Evolutionary conservation across 1,140 invertebrate species (phyloP).

Genomic region (Leptinotarsa defecta): DNA sequence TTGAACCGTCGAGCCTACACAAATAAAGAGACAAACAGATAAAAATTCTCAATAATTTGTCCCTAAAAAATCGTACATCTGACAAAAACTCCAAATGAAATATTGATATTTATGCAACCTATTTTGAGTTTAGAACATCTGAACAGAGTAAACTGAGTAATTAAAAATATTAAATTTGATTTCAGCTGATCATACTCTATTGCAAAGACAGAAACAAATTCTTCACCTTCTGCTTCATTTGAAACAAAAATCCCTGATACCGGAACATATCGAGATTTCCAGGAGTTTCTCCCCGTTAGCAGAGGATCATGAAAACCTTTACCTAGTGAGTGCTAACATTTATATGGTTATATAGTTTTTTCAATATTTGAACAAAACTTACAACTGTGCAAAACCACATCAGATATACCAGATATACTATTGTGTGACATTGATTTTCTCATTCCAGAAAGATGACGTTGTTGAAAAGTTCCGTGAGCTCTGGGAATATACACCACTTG

Average conservation of each 20-base stretch:
- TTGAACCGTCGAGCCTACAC: too few species aligned
- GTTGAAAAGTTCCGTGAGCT: slow-evolving; percentile 62
- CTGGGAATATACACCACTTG: slow-evolving; percentile 57
- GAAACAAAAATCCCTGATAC: slow-evolving; percentile 60
- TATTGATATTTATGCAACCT: neutral
- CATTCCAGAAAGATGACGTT: slow-evolving; percentile 29
- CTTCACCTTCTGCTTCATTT: slow-evolving; percentile 68
- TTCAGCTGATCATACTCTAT: slow-evolving; percentile 51
- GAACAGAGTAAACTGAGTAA: too few species aligned
- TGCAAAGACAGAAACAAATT: slow-evolving; percentile 65
- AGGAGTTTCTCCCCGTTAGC: slow-evolving; percentile 58
- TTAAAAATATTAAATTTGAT: neutral
- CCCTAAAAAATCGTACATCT: neutral
- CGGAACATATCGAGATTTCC: slow-evolving; percentile 59
- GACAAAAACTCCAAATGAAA: neutral
- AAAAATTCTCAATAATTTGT: neutral
- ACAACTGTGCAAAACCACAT: too few species aligned
- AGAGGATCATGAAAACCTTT: neutral
- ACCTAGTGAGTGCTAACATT: neutral
- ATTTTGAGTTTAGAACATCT: neutral
- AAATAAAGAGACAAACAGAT: too few species aligned
- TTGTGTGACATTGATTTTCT: neutral
- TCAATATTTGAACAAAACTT: neutral
- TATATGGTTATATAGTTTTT: neutral
- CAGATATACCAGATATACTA: neutral